Conservation (phyloP, 2,888 invertebrate genomes). For the Prenolepis imparis region DNA sequence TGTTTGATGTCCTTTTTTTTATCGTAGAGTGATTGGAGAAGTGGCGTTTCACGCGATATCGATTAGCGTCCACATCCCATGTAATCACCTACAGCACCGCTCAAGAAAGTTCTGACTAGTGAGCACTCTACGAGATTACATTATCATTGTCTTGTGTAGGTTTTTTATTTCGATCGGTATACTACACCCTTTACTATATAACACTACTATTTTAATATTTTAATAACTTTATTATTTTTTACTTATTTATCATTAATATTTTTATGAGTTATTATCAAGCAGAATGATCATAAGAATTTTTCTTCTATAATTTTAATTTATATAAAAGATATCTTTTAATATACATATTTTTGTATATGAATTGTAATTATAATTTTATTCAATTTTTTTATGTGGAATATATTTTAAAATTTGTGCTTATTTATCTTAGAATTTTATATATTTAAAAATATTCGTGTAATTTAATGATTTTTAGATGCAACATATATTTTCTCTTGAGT, state of each 20-base stretch:
- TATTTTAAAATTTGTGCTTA: neutral
- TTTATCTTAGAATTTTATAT: neutral
- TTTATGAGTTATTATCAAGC: neutral
- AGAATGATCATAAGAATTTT: neutral
- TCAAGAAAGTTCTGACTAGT: constrained; percentile 34
- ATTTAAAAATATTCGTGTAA: neutral
- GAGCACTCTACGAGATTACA: constrained; percentile 28
- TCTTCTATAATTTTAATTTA: neutral
- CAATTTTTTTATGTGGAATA: neutral
- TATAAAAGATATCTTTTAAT: neutral
- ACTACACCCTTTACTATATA: neutral
- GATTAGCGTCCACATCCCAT: constrained; percentile 64
- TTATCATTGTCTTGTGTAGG: constrained; percentile 14
- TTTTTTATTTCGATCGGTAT: constrained; percentile 14
- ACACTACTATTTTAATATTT: neutral
- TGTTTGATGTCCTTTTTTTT: constrained; percentile 42
- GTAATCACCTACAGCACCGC: constrained; percentile 6
- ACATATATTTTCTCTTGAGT: neutral
- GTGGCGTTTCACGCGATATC: constrained; percentile 72
- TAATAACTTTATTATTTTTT: neutral
- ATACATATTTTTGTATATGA: neutral
- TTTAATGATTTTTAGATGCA: neutral
- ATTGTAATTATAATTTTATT: neutral
- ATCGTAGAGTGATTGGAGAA: constrained; percentile 67
- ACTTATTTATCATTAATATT: neutral